A percentile compares a stretch with the other conserved stretches of the same genome.
Evolutionary conservation across 2,888 invertebrate genomes (phyloP).

Genomic region (Sisyra terminalis): DNA sequence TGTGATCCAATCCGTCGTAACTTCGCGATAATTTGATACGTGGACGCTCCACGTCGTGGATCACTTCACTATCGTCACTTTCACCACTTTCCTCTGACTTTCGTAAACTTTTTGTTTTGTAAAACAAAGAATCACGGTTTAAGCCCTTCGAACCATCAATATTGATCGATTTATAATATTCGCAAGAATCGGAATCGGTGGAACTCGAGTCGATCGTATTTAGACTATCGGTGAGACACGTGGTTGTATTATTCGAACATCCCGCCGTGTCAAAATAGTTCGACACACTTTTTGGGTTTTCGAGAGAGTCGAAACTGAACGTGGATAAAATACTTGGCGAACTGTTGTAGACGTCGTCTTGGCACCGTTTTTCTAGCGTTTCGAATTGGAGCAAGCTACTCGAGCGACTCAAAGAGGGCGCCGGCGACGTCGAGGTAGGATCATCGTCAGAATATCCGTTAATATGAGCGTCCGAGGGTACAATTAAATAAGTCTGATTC

Average conservation of each 20-base stretch:
- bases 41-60: conserved; percentile 18
- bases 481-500: conserved; percentile 14
- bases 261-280: conserved; percentile 28
- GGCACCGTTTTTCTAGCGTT: conserved; percentile 56
- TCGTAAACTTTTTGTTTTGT: conserved; percentile 17
- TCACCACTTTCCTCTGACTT: conserved; percentile 17
- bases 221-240: conserved; percentile 19
- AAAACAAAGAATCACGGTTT: conserved; percentile 17
- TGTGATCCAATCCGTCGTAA: conserved; percentile 23
- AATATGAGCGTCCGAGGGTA: neutral
- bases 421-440: conserved; percentile 21
- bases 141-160: conserved; percentile 17
- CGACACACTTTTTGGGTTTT: conserved; percentile 26
- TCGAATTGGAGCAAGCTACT: conserved; percentile 75
- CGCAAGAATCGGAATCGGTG: conserved; percentile 1
- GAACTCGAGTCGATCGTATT: conserved; percentile 20
- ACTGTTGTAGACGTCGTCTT: conserved; percentile 27
- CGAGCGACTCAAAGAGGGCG: conserved; percentile 53
- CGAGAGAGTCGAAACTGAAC: conserved; percentile 34
- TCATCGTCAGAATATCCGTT: conserved; percentile 12
- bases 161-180: conserved; percentile 21
- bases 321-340: conserved; percentile 32
- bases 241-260: conserved; percentile 26
- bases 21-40: conserved; percentile 28
- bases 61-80: conserved; percentile 20